Evolutionary conservation across 1,140 invertebrate species (phyloP), one percentile per base, ranked within the genome.

Genomic region (Dreissena rostriformis): DNA sequence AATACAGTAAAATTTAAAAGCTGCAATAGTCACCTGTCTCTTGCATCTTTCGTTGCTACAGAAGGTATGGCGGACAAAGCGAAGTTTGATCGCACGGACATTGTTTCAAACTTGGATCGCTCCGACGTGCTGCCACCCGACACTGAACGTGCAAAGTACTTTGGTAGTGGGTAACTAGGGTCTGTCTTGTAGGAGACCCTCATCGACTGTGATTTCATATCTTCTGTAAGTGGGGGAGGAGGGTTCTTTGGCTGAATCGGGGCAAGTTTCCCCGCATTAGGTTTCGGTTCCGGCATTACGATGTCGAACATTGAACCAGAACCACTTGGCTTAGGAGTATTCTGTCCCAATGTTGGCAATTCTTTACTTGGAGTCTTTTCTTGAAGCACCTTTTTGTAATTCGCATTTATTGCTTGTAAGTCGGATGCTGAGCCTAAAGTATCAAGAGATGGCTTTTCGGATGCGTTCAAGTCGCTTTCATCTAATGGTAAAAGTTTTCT

Each of bases 31-130:
- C 67, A 92, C 91, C 91, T 92, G 63, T 91, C 88, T 81, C 91
- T 89, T 49, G 92, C 92, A 71, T 92, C 90, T 65, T 88, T 88
- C 51, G 88, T 91, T 22, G 90, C 85, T 49, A 92, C 88, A 39
- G 88, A 73, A 78, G 86, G 84, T 57, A 92, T 82, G 26, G 89
- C 80, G 71, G 86, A 83, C 14, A 80, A 79, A 39, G 91, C 88
- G 17, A 88, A 80, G 53, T 89, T 84, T 28, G 90, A 91, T 67
- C 86, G 86, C 53, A 91, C 87, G 2, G 91, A 92, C 52, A 90
- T 77, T 22, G 66, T 80, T 22, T 89, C 90, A 75, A 55, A 72
- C 49, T 66, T 85, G 86, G 51, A 65, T 22, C 28, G 57, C 0
- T 57, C 83, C 28, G n/a, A 70, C 66, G 51, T 74, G 66, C 17